phyloP scores from a whole-genome alignment of 2,113 vertebrate species.

The Bufo bufo region DNA sequence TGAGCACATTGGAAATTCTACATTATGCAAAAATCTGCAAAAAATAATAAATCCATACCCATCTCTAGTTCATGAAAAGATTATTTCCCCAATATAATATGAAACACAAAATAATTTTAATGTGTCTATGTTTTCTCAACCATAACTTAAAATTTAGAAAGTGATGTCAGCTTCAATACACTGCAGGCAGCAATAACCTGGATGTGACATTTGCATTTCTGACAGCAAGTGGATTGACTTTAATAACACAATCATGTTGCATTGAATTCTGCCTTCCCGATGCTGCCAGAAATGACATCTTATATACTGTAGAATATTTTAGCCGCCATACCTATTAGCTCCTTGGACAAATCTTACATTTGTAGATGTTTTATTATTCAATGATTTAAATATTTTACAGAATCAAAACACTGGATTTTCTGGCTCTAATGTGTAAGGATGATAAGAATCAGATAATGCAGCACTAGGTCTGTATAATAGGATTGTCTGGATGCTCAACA shows the following conservation, averaged over 20 bases:
- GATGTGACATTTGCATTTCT: conserved; percentile 46
- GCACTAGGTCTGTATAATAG: conserved; percentile 8
- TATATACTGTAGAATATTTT: conserved; percentile 33
- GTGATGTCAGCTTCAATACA: conserved; percentile 41
- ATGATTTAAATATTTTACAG: conserved; percentile 41
- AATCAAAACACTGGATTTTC: conserved; percentile 32
- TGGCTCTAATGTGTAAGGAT: conserved; percentile 4
- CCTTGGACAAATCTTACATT: conserved; percentile 52
- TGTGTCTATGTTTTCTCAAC: not conserved
- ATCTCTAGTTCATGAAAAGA: conserved; percentile 5
- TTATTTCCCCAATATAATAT: not conserved
- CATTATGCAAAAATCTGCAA: too few species aligned
- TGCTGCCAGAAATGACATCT: conserved; percentile 27
- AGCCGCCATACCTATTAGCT: conserved; percentile 28
- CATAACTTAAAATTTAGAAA: conserved; percentile 20
- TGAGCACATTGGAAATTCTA: too few species aligned
- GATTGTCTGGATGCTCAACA: conserved; percentile 8
- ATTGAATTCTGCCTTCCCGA: conserved; percentile 30
- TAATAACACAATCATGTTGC: conserved; percentile 51
- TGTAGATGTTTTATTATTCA: conserved; percentile 46
- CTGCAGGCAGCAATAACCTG: conserved; percentile 14
- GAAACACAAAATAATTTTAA: not conserved
- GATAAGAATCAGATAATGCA: not conserved
- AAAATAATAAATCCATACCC: too few species aligned
- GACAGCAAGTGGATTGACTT: conserved; percentile 50